Evolutionary conservation across 2,797 vertebrate species (phyloP), one percentile per base, ranked within the genome.

Genomic region (Anguilla marmorata): DNA sequence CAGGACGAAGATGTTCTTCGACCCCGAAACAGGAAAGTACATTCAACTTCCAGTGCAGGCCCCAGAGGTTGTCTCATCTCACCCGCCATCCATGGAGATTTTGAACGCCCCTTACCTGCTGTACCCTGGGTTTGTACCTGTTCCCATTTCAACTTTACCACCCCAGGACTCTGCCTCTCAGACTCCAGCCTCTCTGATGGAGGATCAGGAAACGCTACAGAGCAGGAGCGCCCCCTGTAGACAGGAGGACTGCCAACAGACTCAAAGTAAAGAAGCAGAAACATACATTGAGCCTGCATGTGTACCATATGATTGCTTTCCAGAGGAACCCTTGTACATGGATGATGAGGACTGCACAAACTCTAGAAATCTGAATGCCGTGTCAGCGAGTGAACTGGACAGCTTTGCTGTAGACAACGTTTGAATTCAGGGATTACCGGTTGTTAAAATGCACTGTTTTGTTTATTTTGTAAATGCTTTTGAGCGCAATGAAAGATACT

Each of bases 1-100:
- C 87, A 97, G 96, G 92, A 96, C 98, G 0, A 99, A 99, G 94
- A 99, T 98, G 58, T 98, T 99, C 93, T 98, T 98, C 84, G 98
- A 99, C 92, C 99, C 98, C 6, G 97, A 98, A 94, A 99, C 97
- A 0, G 97, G 97, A 69, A 97, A 94, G 88, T 99, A 99, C 0
- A 90, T 99, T 88, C 98, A 98, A 93, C 94, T 99, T 50, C 97
- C 98, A 1, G 92, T 99, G 14, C 97, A 97, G 86, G 94, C 96
- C 14, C 93, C 94, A 0, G 96, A 97, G 86, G 90, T 92, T 1
- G 90, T 88, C 2, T 89, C 96, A 80, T 86, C 94, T 0, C 95
- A 96, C 30, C 91, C 91, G 0, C 92, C 95, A 0, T 92, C 95
- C 4, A 92, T 95, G 82, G 97, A 97, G 24, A 92, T 94, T 30